Conservation (phyloP, 2,113 vertebrate species). For the Tupaia tana region DNA sequence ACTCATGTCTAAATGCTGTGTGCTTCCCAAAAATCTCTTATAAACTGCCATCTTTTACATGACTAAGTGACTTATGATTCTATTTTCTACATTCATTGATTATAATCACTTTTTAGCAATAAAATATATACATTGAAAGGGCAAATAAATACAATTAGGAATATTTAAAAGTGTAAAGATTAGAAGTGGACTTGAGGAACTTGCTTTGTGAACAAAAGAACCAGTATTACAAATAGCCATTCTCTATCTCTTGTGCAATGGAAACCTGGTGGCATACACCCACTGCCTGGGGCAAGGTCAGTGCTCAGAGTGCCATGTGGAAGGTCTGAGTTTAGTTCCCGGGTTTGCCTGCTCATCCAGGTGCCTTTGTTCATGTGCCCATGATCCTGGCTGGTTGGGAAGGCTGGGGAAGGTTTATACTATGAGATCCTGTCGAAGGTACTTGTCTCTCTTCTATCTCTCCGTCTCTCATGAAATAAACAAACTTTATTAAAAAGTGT, state of each 20-base stretch:
- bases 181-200: neutral
- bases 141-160: neutral
- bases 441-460: too few species aligned
- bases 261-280: neutral
- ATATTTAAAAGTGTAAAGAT: neutral
- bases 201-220: neutral
- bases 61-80: neutral
- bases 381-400: too few species aligned
- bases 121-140: neutral
- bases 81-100: neutral
- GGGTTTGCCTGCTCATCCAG: too few species aligned
- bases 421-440: too few species aligned
- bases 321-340: too few species aligned
- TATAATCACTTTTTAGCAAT: neutral
- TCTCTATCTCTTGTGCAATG: neutral
- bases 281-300: neutral
- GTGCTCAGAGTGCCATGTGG: too few species aligned
- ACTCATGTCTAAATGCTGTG: neutral
- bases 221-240: neutral
- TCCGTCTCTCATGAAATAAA: too few species aligned
- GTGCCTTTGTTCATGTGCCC: too few species aligned
- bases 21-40: neutral
- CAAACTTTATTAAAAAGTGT: too few species aligned
- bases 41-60: neutral
- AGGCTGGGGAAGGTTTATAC: too few species aligned